Base-by-base conservation (phyloP, 2,888 invertebrate species). In the Lepidonotus clava region DNA sequence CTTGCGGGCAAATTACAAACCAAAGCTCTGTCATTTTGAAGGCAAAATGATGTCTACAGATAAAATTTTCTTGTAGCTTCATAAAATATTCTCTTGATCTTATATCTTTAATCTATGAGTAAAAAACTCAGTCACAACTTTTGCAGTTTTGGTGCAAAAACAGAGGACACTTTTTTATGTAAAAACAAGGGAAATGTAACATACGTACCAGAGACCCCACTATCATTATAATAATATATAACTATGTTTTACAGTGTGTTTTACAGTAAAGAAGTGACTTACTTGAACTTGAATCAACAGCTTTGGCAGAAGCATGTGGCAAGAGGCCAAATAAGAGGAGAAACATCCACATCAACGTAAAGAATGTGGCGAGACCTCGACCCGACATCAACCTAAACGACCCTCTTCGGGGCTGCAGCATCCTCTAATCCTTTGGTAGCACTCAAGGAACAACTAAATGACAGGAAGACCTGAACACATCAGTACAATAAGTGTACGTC, bases 241-340 rank as follows among this genome's bases (percentile, higher is more conserved):
- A 5, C 56, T 18, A 46, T 8, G 18, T 11, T 46, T 18, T 46
- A 46, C 8, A 46, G 46, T 11, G 8, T 46, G 18, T 11, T 11
- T 18, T 8, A 46, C 8, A 46, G 18, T 11, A 46, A 46, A 67
- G n/a, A 34, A 21, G 5, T 71, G 36, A 8, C 71, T 36, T 71
- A 71, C 71, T 21, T 36, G 71, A 34, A 71, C 5, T n/a, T 11
- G 71, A 71, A 71, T 71, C 71, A 32, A 71, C 71, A 34, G 71
- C 71, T 21, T 24, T 71, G n/a, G 71, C 14, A 38, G 34, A 36
- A 5, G 38, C 38, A 18, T 36, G 36, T 71, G 71, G 38, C 38
- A 38, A 0, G 0, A 34, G 66, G 4, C 28, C 34, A 34, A 71
- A n/a, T 8, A 11, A 71, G n/a, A 71, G 71, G 14, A 71, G 36